phyloP scores from a whole-genome alignment of 2,113 vertebrate genomes.

The Heptranchias perlo region DNA sequence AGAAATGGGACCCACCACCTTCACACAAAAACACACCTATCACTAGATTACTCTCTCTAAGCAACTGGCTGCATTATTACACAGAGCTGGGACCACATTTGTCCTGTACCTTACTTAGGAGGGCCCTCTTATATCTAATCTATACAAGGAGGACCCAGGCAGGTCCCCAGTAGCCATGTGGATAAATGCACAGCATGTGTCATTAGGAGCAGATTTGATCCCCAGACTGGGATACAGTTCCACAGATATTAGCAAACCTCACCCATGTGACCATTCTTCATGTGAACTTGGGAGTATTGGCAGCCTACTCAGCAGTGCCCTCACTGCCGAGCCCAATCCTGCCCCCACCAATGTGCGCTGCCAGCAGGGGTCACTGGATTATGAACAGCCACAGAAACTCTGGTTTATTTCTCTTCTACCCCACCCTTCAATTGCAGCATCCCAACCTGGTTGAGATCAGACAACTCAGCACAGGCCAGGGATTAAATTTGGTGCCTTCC shows the following conservation, averaged over 20 bases:
- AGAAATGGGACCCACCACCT: background rate
- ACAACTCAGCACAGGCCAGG: background rate
- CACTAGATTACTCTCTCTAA: background rate
- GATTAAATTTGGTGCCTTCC: background rate
- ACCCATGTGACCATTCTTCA: background rate
- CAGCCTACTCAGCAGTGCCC: background rate
- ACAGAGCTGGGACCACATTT: background rate
- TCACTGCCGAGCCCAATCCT: background rate
- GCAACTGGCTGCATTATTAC: background rate
- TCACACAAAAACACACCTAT: background rate
- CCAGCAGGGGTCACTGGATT: too few relatives aligned
- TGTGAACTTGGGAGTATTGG: background rate
- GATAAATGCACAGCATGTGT: background rate
- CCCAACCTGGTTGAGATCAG: background rate
- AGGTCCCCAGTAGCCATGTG: background rate
- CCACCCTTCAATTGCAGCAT: background rate
- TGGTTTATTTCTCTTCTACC: too few relatives aligned
- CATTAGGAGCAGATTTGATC: background rate
- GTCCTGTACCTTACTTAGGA: background rate
- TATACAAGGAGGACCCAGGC: background rate
- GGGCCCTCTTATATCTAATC: background rate
- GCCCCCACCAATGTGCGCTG: background rate
- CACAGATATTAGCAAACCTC: background rate
- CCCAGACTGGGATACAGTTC: background rate
- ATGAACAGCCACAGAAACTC: too few relatives aligned